Percentiles rank a stretch among this genome's conserved stretches.
phyloP scores from a whole-genome alignment of 2,888 invertebrate genomes.

The Phortica okadai region DNA sequence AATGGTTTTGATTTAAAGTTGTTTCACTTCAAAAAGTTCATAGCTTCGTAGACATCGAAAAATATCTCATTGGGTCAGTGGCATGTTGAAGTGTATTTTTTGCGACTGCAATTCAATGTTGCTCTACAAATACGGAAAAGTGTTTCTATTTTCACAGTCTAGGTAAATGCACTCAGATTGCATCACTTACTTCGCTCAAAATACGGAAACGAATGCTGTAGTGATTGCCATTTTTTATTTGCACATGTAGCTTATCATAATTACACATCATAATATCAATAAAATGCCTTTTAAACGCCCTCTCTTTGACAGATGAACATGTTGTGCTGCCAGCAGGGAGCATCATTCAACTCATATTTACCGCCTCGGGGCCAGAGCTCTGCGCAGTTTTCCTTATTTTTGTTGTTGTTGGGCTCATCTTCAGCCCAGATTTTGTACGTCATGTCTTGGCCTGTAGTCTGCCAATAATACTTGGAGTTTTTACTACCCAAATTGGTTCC shows the following conservation, averaged over 20 bases:
- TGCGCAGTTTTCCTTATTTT: not conserved
- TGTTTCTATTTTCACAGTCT: not conserved
- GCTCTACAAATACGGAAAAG: slow-evolving; percentile 15
- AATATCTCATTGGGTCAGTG: slow-evolving; percentile 23
- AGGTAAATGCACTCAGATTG: not conserved
- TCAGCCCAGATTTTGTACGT: not conserved
- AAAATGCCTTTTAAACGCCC: not conserved
- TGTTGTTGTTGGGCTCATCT: not conserved
- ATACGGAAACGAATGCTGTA: not conserved
- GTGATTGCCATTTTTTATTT: slow-evolving; percentile 18
- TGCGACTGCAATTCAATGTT: slow-evolving; percentile 6
- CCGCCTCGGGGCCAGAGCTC: not conserved
- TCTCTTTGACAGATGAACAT: slow-evolving; percentile 11
- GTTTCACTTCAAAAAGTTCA: not conserved
- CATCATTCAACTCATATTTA: slow-evolving; percentile 1
- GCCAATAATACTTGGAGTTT: not conserved
- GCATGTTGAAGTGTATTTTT: not conserved
- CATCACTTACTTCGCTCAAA: not conserved
- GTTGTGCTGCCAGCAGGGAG: slow-evolving; percentile 4
- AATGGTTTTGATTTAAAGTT: not conserved
- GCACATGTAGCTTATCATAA: slow-evolving; percentile 10
- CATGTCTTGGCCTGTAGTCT: not conserved
- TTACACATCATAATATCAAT: slow-evolving; percentile 10
- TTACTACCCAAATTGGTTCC: not conserved
- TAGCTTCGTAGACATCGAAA: not conserved